Conservation (phyloP, 2,888 invertebrate genomes). For the Drosophila histrio region DNA sequence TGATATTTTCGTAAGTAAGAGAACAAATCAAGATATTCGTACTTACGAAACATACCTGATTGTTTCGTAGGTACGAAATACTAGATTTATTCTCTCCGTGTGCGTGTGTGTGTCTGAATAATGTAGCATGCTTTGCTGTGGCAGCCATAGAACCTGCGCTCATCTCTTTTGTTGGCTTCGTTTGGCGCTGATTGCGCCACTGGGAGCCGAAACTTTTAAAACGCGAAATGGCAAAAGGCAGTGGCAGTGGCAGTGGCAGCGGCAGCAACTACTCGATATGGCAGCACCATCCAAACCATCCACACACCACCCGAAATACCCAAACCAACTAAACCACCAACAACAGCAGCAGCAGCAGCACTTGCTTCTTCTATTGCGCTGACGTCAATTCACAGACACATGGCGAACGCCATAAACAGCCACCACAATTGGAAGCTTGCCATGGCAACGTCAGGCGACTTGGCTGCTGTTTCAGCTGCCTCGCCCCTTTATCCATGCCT, state of each 20-base stretch:
- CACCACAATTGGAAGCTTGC: slow-evolving; percentile 77
- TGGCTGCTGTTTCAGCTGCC: slow-evolving; percentile 16
- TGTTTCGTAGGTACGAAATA: too few species aligned
- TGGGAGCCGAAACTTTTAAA: slow-evolving; percentile 72
- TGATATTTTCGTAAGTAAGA: too few species aligned
- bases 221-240: slow-evolving; percentile 62
- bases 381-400: slow-evolving; percentile 76
- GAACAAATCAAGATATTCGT: too few species aligned
- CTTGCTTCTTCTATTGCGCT: slow-evolving; percentile 35
- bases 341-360: not conserved
- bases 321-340: slow-evolving; percentile 17
- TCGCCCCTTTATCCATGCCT: not conserved
- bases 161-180: slow-evolving; percentile 49
- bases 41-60: too few species aligned
- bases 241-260: slow-evolving; percentile 9
- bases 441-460: slow-evolving; percentile 52
- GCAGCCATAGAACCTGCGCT: slow-evolving; percentile 45
- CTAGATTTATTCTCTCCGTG: too few species aligned
- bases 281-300: not conserved
- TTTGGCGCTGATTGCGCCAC: slow-evolving; percentile 74
- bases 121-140: slow-evolving; percentile 67
- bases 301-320: slow-evolving; percentile 4
- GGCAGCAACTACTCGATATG: slow-evolving; percentile 1
- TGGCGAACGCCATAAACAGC: slow-evolving; percentile 76
- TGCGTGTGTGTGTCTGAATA: slow-evolving; percentile 53